Percentiles rank a stretch among this genome's conserved stretches.
Conservation (phyloP, 1,140 invertebrate species). For the Pachyrhynchus sulphureomaculatus region DNA sequence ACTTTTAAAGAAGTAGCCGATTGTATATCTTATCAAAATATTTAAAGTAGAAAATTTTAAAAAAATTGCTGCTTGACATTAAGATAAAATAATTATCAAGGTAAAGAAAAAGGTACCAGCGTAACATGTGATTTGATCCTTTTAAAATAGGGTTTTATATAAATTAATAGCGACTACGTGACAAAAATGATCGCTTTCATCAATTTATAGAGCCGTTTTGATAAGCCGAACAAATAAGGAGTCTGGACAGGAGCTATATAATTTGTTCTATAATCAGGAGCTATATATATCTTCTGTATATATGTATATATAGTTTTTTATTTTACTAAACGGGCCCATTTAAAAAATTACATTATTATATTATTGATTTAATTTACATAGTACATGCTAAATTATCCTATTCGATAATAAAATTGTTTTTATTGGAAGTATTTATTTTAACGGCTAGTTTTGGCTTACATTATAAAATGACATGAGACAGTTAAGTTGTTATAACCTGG, state of each 20-base stretch:
- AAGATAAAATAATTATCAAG: no score
- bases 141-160: neutral
- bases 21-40: no score
- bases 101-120: no score
- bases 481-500: no score
- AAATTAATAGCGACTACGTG: neutral
- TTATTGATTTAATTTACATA: conserved; percentile 15
- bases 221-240: neutral
- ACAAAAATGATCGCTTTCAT: neutral
- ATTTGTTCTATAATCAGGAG: no score
- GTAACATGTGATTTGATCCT: no score
- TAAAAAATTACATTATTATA: conserved; percentile 5
- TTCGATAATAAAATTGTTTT: conserved; percentile 19
- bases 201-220: conserved; percentile 5
- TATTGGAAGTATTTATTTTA: conserved; percentile 10
- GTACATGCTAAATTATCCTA: conserved; percentile 9
- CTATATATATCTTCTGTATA: no score
- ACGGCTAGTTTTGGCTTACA: no score
- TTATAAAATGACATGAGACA: neutral
- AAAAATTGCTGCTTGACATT: no score
- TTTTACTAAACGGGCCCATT: neutral
- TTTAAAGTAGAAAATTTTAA: no score
- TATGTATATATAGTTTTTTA: no score
- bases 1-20: no score
- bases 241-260: neutral